Evolutionary conservation across 2,888 invertebrate genomes (phyloP).

Genomic region (Xestia rhomboidea): DNA sequence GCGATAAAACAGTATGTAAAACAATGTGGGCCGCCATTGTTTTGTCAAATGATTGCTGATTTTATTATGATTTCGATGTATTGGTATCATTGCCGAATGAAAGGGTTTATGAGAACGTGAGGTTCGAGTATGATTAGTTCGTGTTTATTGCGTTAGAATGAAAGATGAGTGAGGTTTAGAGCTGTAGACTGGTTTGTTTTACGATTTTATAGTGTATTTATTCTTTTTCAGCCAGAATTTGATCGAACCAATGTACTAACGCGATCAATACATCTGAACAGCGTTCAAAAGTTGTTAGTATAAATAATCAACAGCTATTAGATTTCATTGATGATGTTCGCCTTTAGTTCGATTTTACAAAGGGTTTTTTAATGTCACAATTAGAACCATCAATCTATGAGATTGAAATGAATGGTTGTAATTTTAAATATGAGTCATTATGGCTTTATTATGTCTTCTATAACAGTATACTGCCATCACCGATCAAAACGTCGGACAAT

Average conservation of each 20-base stretch:
- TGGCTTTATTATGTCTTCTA: not conserved
- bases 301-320: not conserved
- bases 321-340: not conserved
- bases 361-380: not conserved
- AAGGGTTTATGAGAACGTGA: conserved; percentile 28
- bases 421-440: conserved; percentile 2
- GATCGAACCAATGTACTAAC: too few species aligned
- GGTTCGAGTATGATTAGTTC: conserved; percentile 27
- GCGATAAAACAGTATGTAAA: conserved; percentile 71
- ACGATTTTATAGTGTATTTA: not conserved
- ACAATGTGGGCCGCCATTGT: conserved; percentile 75
- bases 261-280: not conserved
- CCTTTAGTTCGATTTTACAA: not conserved
- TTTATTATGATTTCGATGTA: conserved; percentile 72
- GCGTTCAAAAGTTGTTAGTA: not conserved
- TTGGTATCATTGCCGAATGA: conserved; percentile 47
- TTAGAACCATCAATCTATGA: not conserved
- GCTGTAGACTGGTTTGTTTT: not conserved
- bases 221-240: not conserved
- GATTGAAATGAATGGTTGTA: not conserved
- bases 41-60: conserved; percentile 70
- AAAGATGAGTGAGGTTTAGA: not conserved
- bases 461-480: not conserved
- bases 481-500: not conserved
- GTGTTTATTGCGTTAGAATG: conserved; percentile 23